Evolutionary conservation across 2,888 invertebrate genomes (phyloP), one percentile per base, ranked within the genome.

Genomic region (Lacanobia oleracea): DNA sequence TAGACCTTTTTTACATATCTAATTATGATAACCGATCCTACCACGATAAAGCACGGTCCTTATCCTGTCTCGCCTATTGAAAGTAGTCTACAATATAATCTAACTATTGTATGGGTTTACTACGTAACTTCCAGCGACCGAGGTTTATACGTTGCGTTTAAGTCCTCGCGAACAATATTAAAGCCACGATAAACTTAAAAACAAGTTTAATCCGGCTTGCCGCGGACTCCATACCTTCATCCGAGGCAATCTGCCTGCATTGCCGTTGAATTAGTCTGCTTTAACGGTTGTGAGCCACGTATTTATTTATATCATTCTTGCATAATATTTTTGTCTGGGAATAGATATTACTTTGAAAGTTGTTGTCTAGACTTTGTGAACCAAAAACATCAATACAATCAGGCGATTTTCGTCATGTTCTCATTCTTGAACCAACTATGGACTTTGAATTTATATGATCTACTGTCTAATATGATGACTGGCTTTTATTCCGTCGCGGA

Each of bases 171-270:
- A 95, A 95, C 95, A 94, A 95, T 94, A 94, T 94, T 94, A 95
- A 93, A 94, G 93, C 94, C 88, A 90, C 92, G 93, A 93, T 95
- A 94, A 95, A 94, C 94, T 95, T 94, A 94, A 94, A 94, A 95
- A 95, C 94, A 94, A 94, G 93, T 94, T 94, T 92, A 95, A 95
- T 94, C 94, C 93, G 89, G 91, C 92, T 93, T 92, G 89, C 93
- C 92, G 90, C 90, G 91, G 88, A 91, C 89, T 92, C 89, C 88
- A 88, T 92, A 91, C 86, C 90, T 90, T 90, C 90, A 89, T 91
- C 90, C 91, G 88, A 87, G 83, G 88, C 91, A 91, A 93, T 92
- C 90, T 92, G 91, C 90, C 90, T 93, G 92, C 93, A 91, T 88
- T 93, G 91, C 93, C 88, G 93, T 87, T 88, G 91, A 91, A 93